phyloP scores from a whole-genome alignment of 2,113 vertebrate genomes.

The Oplegnathus fasciatus region DNA sequence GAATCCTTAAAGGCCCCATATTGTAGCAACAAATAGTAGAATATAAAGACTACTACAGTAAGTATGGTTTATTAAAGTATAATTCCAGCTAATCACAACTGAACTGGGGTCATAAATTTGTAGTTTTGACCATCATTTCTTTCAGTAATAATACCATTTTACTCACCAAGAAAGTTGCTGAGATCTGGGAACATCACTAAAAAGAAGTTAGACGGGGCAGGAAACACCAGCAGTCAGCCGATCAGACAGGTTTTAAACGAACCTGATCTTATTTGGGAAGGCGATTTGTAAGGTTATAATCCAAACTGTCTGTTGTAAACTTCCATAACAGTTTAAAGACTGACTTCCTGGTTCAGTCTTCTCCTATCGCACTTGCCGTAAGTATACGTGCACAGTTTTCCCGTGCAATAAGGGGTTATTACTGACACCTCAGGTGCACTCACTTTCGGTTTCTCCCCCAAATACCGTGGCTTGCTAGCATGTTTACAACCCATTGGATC shows the following conservation, averaged over 20 bases:
- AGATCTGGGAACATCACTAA: not conserved
- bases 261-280: not conserved
- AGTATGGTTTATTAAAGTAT: not conserved
- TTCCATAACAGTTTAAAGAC: not conserved
- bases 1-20: not conserved
- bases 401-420: not conserved
- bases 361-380: no score
- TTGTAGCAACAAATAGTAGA: not conserved
- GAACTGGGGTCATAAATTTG: not conserved
- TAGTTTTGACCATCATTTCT: not conserved
- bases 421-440: not conserved
- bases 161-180: not conserved
- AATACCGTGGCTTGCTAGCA: not conserved
- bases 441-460: not conserved
- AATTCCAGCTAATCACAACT: slow-evolving; percentile 3
- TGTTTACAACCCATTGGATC: not conserved
- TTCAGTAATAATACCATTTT: not conserved
- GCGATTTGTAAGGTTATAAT: not conserved
- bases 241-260: no score
- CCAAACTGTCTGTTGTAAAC: not conserved
- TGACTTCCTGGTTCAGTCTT: not conserved
- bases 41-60: not conserved
- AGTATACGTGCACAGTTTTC: no score
- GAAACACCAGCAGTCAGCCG: not conserved
- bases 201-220: not conserved